phyloP scores from a whole-genome alignment of 2,797 vertebrate genomes.

The Emydoidea blandingii region DNA sequence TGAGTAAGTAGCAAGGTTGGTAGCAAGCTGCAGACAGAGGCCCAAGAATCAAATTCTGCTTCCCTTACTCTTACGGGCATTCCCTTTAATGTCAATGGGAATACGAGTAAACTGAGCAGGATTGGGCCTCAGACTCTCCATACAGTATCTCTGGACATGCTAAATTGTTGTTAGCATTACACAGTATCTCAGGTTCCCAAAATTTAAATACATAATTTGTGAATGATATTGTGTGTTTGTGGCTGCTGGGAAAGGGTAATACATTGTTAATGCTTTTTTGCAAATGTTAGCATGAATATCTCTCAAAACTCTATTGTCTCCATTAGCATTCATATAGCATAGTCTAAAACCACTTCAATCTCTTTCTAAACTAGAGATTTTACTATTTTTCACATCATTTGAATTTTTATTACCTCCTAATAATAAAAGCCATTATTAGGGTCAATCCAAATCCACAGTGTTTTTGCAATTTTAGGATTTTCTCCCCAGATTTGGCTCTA shows the following conservation, averaged over 20 bases:
- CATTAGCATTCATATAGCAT: slow-evolving; percentile 74
- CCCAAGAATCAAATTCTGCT: neutral
- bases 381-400: slow-evolving; percentile 75
- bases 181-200: slow-evolving; percentile 71
- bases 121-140: neutral
- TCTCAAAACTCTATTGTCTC: slow-evolving; percentile 73
- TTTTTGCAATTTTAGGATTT: slow-evolving; percentile 78
- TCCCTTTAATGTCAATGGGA: slow-evolving; percentile 16
- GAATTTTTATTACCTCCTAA: slow-evolving; percentile 81
- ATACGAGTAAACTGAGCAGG: neutral
- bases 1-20: neutral
- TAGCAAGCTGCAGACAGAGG: slow-evolving; percentile 41
- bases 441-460: slow-evolving; percentile 75
- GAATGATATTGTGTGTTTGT: slow-evolving; percentile 77
- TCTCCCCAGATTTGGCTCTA: slow-evolving; percentile 68
- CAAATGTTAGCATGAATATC: slow-evolving; percentile 74
- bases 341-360: slow-evolving; percentile 74
- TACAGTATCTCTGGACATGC: slow-evolving; percentile 44
- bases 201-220: slow-evolving; percentile 80
- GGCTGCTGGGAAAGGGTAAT: slow-evolving; percentile 76
- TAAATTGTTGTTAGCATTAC: slow-evolving; percentile 73
- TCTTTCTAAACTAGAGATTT: slow-evolving; percentile 74
- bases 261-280: slow-evolving; percentile 76
- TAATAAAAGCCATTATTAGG: slow-evolving; percentile 81
- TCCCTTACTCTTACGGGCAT: neutral